Evolutionary conservation across 2,888 invertebrate species (phyloP), one percentile per base, ranked within the genome.

Genomic region (Chaitophorus viminalis): DNA sequence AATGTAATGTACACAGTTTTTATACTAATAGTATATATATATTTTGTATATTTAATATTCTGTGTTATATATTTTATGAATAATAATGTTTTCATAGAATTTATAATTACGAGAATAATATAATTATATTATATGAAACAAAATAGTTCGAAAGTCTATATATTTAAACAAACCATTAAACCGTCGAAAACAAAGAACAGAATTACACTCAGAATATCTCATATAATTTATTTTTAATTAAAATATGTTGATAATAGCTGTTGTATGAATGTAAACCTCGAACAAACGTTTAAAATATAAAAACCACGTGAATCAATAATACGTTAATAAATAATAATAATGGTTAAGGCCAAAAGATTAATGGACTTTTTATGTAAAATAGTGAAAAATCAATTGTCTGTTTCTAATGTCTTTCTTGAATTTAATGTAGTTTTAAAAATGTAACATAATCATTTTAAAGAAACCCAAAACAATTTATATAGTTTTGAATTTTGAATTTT

Each of bases 301-400:
- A 65, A 65, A 76, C 65, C 84, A 76, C 65, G 46, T 65, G 60
- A 84, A 84, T 84, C 84, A 84, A 84, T 84, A 84, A 76, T 68
- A 46, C 29, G 46, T 33, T 68, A 77, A 84, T 76, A 68, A 84
- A 84, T 84, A 84, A 84, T 65, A 75, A 84, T 68, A 84, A 76
- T 84, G 54, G 29, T 82, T 74, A 82, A 33, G 33, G 52, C 36
- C 54, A 54, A 74, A 83, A 76, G 75, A 84, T 84, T 77, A 76
- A 77, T 76, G 31, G 76, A 46, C 39, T 84, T 84, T 84, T 84
- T 76, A 84, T 68, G 68, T 65, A 84, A 84, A 84, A 84, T 21
- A 46, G 31, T 60, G 60, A 29, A 74, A 74, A 82, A 82, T 82
- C 72, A 74, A 82, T 82, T 74, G 54, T 82, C 82, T 60, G 36